Percentiles rank a stretch among this genome's conserved stretches.
Conservation (phyloP, 2,797 vertebrate species). For the Pseudotriccus pelzelni region DNA sequence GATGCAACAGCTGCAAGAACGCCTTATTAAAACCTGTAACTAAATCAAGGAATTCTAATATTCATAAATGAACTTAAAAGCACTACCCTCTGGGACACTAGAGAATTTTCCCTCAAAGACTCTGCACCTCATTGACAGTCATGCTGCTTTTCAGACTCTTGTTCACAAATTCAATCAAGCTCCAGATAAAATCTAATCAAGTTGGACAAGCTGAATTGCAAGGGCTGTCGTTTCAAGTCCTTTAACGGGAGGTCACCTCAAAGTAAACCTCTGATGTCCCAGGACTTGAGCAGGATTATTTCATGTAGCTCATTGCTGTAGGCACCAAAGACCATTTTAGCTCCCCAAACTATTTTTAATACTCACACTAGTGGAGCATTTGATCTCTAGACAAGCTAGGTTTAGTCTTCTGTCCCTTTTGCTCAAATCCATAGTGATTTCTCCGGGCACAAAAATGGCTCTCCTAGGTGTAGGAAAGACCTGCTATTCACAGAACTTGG, state of each 20-base stretch:
- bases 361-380: neutral
- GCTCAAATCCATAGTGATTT: neutral
- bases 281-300: neutral
- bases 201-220: slow-evolving; percentile 22
- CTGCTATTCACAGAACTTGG: neutral
- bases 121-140: slow-evolving; percentile 18
- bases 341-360: neutral
- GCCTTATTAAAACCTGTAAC: neutral
- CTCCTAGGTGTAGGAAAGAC: neutral
- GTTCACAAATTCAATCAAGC: slow-evolving; percentile 46
- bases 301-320: neutral
- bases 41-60: slow-evolving; percentile 15
- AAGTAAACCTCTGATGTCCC: slow-evolving; percentile 27
- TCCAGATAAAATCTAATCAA: slow-evolving; percentile 56
- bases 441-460: neutral
- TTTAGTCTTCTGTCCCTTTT: neutral
- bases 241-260: neutral
- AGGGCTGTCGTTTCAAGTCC: slow-evolving; percentile 9
- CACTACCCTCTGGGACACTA: neutral
- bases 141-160: slow-evolving; percentile 33
- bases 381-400: neutral
- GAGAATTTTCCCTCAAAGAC: neutral
- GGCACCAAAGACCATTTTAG: neutral
- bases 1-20: neutral
- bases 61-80: slow-evolving; percentile 10